Base-by-base conservation (phyloP, 2,888 invertebrate species). In the Macrosiphum euphorbiae region DNA sequence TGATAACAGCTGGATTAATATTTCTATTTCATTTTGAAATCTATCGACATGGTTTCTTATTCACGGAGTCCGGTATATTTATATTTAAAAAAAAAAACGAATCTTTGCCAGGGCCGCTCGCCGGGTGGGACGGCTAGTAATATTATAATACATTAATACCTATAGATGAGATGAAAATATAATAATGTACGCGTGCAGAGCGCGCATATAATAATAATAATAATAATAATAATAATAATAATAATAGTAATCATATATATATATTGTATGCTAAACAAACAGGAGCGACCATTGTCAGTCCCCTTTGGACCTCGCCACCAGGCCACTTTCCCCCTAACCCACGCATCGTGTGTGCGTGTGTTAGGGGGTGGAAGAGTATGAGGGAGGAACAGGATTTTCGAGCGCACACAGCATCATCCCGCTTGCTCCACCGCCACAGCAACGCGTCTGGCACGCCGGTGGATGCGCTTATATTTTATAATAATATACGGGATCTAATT, bases 401-500 rank as follows among this genome's bases (percentile, higher is more conserved):
- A 13, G 41, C 41, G 41, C 52, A 44, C 16, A 47, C 47, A 5
- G 61, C 61, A 67, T 13, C 10, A 67, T n/a, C 20, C 44, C 47
- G 20, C 88, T 16, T 7, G 44, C 44, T 44, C 86, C 47, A 7
- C 47, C 28, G 47, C 28, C 85, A 26, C 24, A 26, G 44, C 28
- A 86, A 44, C 28, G 28, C 89, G 91, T 47, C n/a, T 61, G 26
- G 55, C 2, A 78, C 78, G 78, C 92, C 58, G 35, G 52, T 26
- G 92, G 92, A 78, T 78, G 78, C 44, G 58, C 16, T 55, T 20
- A 20, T 35, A 52, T 35, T 26, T 35, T 52, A 52, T 44, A 55
- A 58, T 91, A 85, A 88, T 92, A 92, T 84, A 88, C 93, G 89
- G 84, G 93, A 85, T 85, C 89, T 90, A 93, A 93, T 93, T 93